phyloP scores from a whole-genome alignment of 1,140 invertebrate species.

The Drusus annulatus region DNA sequence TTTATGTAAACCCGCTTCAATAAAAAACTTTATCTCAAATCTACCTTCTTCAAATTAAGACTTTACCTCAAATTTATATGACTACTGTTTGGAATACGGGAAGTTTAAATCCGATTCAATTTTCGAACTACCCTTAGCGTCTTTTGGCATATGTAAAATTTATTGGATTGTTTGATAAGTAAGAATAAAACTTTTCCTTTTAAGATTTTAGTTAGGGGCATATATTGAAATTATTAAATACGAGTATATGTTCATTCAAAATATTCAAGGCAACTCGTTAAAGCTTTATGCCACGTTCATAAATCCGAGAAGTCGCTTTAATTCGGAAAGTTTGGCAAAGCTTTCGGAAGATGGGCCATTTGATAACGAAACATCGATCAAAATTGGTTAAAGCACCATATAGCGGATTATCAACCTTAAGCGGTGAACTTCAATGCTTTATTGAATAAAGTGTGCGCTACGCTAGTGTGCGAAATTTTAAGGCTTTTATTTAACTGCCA shows the following conservation, averaged over 20 bases:
- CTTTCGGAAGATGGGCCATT: background rate
- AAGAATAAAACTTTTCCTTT: no score
- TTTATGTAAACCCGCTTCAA: no score
- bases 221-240: background rate
- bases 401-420: slow-evolving; percentile 46
- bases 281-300: background rate
- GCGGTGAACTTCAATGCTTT: slow-evolving; percentile 43
- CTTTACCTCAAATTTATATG: no score
- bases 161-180: no score
- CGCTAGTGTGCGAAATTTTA: background rate
- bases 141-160: no score
- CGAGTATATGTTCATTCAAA: background rate
- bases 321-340: background rate
- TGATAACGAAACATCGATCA: slow-evolving; percentile 41
- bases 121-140: no score
- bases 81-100: no score
- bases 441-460: slow-evolving; percentile 48
- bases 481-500: background rate
- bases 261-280: slow-evolving; percentile 14
- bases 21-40: no score
- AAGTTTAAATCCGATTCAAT: no score
- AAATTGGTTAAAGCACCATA: slow-evolving; percentile 43
- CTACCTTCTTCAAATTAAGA: no score
- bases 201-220: no score
- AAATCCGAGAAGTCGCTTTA: background rate